Percentiles rank a stretch among this genome's conserved stretches.
These are phyloP conservation scores for Solenopsis invicta DNA, from an alignment of 1,140 invertebrate genomes.

Conservation along the genomic window DNA sequence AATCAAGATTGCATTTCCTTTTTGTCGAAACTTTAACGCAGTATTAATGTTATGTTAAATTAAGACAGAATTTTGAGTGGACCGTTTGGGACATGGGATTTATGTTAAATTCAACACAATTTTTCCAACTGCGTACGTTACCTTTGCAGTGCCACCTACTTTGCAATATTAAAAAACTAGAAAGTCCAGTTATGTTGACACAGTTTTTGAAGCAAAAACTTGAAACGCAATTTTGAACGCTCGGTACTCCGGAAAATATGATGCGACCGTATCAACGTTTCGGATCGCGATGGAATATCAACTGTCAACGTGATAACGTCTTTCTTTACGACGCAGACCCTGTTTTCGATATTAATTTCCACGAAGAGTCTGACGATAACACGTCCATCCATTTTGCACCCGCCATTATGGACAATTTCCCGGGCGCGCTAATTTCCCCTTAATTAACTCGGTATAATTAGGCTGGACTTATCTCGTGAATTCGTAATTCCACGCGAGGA, in stretches of 20 bases:
- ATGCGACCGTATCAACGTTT: background rate
- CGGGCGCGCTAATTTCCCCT: conserved; percentile 2
- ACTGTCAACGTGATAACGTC: background rate
- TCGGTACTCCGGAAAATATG: background rate
- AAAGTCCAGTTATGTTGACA: background rate
- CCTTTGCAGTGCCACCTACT: no score
- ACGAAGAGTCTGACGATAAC: background rate
- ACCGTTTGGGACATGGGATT: no score
- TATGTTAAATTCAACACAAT: no score
- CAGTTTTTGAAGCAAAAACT: background rate
- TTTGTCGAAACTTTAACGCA: no score
- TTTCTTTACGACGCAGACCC: background rate
- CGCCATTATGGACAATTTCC: no score
- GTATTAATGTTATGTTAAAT: no score
- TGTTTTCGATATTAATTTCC: conserved; percentile 35
- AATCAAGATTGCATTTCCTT: no score
- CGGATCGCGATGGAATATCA: background rate
- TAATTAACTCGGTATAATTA: conserved; percentile 53
- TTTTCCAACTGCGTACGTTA: no score
- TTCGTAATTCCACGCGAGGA: conserved; percentile 26
- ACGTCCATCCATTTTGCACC: background rate
- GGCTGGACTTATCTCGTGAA: conserved; percentile 40
- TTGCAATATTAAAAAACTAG: background rate
- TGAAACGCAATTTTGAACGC: background rate
- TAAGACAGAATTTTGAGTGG: no score